Base-by-base conservation (phyloP, 2,797 vertebrate genomes). In the Epinephelus malabaricus region DNA sequence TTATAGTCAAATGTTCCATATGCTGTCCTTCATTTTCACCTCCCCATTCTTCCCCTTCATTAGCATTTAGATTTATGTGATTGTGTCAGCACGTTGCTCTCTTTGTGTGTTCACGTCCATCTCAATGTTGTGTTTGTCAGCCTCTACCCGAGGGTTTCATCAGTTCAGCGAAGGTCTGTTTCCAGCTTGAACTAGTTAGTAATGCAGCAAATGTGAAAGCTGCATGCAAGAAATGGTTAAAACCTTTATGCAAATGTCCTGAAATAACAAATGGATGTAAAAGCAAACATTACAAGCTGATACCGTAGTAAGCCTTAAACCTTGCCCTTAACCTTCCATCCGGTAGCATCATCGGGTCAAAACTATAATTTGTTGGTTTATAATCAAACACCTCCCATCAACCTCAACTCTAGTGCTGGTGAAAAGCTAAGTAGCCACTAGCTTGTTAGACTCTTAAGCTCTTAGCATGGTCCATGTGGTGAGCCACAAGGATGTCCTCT, bases 61-160 rank as follows among this genome's bases (percentile, higher is more conserved):
- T 89, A 79, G 67, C 81, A 79, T 87, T 79, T 86, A 79, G 76
- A 88, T 84, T 13, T 15, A 38, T 72, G 3, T 38, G 43, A 72
- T 76, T 54, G 21, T 58, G 67, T 47, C 69, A 46, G 59, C 47
- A 1, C n/a, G 51, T 58, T 82, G 34, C 13, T 56, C 34, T 58
- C 15, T 54, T 14, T 54, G 53, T 25, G 23, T 30, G 14, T n/a
- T 49, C 49, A 12, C 45, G 56, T 58, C 38, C n/a, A 23, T 81
- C 43, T 43, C 68, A 69, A 64, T 62, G 49, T 43, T 64, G 8
- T 23, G 10, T 43, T 27, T 73, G 43, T 64, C 54, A 40, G 66
- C 10, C 54, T 70, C 23, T 34, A 34, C 19, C 46, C 2, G 18
- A 56, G 15, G 45, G 19, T 8, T 53, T 34, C 51, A 40, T 45